Conservation (phyloP, 2,797 vertebrate species). For the Monodelphis domestica region DNA sequence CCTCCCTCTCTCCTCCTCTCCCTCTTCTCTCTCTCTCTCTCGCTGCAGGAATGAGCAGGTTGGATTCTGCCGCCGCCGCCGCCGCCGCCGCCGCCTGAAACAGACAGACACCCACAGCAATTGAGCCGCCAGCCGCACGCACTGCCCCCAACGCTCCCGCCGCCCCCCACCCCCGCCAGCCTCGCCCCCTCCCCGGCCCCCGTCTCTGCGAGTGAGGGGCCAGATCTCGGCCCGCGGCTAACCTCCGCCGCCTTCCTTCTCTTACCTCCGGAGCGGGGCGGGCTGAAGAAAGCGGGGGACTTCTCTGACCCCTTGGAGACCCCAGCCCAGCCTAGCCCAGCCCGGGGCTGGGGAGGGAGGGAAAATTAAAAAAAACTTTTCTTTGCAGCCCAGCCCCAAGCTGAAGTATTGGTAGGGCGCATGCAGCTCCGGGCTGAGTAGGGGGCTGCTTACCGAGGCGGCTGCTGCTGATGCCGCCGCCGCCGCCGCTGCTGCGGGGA, state of each 20-base stretch:
- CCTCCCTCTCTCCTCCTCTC: slow-evolving; percentile 69
- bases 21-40: slow-evolving; percentile 63
- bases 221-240: slow-evolving; percentile 34
- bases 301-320: slow-evolving; percentile 73
- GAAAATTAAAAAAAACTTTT: slow-evolving; percentile 69
- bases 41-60: slow-evolving; percentile 73
- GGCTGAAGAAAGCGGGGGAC: slow-evolving; percentile 71
- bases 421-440: too few species aligned
- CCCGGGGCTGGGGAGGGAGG: slow-evolving; percentile 49
- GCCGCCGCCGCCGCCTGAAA: neutral
- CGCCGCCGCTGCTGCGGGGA: neutral
- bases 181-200: neutral
- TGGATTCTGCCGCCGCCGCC: slow-evolving; percentile 70
- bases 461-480: neutral
- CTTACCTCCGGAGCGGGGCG: slow-evolving; percentile 67
- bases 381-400: slow-evolving; percentile 43
- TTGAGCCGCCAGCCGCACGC: slow-evolving; percentile 52
- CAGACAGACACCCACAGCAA: slow-evolving; percentile 49
- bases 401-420: slow-evolving; percentile 22
- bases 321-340: slow-evolving; percentile 39
- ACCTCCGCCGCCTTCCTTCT: slow-evolving; percentile 16
- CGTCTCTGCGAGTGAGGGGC: neutral
- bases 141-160: slow-evolving; percentile 4
- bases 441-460: neutral
- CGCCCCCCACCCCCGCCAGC: slow-evolving; percentile 54